phyloP scores from a whole-genome alignment of 2,113 vertebrate genomes.

The Hystrix brachyura region DNA sequence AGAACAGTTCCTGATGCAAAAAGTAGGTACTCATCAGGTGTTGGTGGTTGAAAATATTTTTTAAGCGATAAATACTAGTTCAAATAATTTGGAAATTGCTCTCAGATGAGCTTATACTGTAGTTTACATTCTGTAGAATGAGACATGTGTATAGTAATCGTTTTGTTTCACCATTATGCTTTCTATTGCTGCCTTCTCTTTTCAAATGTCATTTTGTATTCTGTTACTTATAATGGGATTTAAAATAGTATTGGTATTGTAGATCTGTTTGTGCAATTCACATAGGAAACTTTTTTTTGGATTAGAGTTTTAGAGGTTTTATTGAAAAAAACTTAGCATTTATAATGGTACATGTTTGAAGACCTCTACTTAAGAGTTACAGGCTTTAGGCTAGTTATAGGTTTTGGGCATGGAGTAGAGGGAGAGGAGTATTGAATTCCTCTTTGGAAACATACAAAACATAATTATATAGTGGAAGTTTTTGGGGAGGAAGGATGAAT shows the following conservation, averaged over 20 bases:
- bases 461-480: not conserved
- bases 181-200: not conserved
- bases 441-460: conserved; percentile 51
- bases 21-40: not conserved
- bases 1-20: not conserved
- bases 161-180: not conserved
- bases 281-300: not conserved
- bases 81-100: not conserved
- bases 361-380: not conserved
- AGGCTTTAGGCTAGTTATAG: not conserved
- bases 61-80: not conserved
- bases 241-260: not conserved
- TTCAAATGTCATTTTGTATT: conserved; percentile 21
- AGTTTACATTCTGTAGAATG: not conserved
- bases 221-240: not conserved
- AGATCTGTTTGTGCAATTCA: not conserved
- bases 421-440: not conserved
- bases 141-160: not conserved
- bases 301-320: conserved; percentile 16
- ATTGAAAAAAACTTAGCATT: not conserved
- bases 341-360: not conserved
- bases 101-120: not conserved
- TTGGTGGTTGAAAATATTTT: not conserved
- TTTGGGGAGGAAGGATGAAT: not conserved
- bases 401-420: not conserved